Base-by-base conservation (phyloP, 2,797 vertebrate species). In the Hoplostethus atlanticus region DNA sequence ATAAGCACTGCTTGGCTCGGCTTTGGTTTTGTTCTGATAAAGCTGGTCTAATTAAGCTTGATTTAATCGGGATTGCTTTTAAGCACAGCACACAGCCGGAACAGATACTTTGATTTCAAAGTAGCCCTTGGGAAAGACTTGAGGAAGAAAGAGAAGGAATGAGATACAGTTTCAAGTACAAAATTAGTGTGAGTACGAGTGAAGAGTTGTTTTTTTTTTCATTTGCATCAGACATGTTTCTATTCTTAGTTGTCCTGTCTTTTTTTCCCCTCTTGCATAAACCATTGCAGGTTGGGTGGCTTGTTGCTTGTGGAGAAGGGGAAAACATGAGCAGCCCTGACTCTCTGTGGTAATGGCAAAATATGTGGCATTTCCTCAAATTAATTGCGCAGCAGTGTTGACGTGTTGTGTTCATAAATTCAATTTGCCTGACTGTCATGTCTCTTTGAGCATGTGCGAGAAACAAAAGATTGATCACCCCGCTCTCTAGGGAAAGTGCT, bases 21-120 rank as follows among this genome's bases (percentile, higher is more conserved):
- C 89, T 92, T 86, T 87, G 89, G 89, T 93, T 92, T 93, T 92
- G 89, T 92, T 91, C 89, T 86, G 89, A 91, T 92, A 93, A 91
- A 92, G 92, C 90, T 80, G 88, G 91, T 94, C 94, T 95, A 95
- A 95, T 95, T 95, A 94, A 92, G 93, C 89, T 92, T 94, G 93
- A 95, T 95, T 93, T 95, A 93, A 94, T 95, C 93, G 63, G 85
- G 84, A 90, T 90, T 90, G 89, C 92, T 93, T 92, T 94, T 93
- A 94, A 94, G 90, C 84, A 90, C 86, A 88, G 85, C 86, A 80
- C 85, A 84, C 83, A 79, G 80, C 79, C 75, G 80, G 91, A 92
- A 90, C 84, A 83, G 85, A 86, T 92, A 89, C 91, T 94, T 93
- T 91, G 92, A 93, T 93, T 94, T 93, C 83, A 86, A 83, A 92